Evolutionary conservation across 2,113 vertebrate genomes (phyloP).

Genomic region (Agelaius phoeniceus): DNA sequence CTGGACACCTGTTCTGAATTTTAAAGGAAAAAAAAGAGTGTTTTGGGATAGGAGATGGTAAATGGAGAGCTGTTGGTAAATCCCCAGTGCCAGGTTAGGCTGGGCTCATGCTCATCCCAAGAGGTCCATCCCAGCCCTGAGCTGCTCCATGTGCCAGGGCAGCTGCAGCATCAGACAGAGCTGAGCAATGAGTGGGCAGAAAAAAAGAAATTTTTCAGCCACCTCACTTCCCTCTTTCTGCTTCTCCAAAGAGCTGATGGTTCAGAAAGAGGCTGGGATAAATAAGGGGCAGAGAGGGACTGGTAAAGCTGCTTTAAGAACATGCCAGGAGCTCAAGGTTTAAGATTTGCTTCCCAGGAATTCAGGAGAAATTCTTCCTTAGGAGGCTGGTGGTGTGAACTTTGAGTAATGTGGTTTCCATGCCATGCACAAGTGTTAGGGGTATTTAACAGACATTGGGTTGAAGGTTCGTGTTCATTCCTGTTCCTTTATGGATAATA

Average conservation of each 20-base stretch:
- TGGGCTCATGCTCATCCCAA: neutral
- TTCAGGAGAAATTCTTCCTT: neutral
- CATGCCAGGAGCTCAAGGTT: neutral
- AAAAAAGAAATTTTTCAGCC: neutral
- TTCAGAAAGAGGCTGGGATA: neutral
- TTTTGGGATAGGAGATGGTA: neutral
- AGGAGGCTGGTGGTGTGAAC: neutral
- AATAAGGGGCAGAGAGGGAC: neutral
- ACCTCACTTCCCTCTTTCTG: neutral
- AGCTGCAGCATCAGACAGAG: neutral
- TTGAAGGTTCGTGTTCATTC: neutral
- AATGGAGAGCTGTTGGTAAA: neutral
- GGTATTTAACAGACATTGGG: neutral
- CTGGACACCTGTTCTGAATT: neutral
- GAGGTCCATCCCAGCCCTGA: fast-evolving
- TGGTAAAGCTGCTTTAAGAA: neutral
- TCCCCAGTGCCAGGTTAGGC: neutral
- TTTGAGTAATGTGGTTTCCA: neutral
- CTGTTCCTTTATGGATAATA: neutral
- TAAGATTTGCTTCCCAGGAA: neutral
- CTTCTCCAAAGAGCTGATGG: neutral
- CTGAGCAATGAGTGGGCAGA: neutral
- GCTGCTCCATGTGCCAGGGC: neutral
- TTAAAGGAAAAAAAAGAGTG: neutral
- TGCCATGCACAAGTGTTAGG: neutral